Evolutionary conservation across 2,888 invertebrate genomes (phyloP).

Genomic region (Tenthredo distinguenda): DNA sequence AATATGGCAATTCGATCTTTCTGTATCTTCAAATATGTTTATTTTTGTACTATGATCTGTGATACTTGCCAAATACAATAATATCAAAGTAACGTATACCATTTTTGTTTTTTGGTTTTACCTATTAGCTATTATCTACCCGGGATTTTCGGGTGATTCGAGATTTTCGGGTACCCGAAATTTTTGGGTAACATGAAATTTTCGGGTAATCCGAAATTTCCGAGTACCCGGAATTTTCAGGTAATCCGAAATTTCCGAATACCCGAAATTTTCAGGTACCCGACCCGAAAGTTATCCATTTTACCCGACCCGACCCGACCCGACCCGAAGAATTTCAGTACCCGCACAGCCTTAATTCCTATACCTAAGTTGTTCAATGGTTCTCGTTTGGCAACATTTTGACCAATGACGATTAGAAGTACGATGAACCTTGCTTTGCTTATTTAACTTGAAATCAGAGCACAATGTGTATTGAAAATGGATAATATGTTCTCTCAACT

Average conservation of each 20-base stretch:
- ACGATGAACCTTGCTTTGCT: no score
- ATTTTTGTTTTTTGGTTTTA: background rate
- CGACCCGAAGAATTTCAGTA: constrained; percentile 53
- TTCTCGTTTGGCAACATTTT: no score
- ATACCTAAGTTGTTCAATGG: no score
- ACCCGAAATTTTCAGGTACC: no score
- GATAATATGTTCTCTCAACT: no score
- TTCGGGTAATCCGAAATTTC: background rate
- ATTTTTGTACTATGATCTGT: background rate
- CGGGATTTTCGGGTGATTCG: background rate
- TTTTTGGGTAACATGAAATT: constrained; percentile 1
- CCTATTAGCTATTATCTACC: background rate
- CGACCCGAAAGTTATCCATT: no score
- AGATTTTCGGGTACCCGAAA: background rate
- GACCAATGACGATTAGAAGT: no score
- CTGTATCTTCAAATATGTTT: background rate
- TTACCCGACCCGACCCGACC: no score
- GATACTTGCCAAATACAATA: constrained; percentile 17
- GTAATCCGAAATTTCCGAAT: constrained; percentile 1
- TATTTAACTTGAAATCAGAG: no score
- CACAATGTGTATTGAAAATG: no score
- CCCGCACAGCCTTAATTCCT: constrained; percentile 17
- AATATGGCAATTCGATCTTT: constrained; percentile 3
- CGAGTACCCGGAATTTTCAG: constrained; percentile 22
- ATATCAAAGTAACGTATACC: background rate